Percentiles rank a stretch among this genome's conserved stretches.
These are phyloP conservation scores for Urocitellus parryii DNA, from an alignment of 2,113 vertebrate species.

Conservation along the genomic window DNA sequence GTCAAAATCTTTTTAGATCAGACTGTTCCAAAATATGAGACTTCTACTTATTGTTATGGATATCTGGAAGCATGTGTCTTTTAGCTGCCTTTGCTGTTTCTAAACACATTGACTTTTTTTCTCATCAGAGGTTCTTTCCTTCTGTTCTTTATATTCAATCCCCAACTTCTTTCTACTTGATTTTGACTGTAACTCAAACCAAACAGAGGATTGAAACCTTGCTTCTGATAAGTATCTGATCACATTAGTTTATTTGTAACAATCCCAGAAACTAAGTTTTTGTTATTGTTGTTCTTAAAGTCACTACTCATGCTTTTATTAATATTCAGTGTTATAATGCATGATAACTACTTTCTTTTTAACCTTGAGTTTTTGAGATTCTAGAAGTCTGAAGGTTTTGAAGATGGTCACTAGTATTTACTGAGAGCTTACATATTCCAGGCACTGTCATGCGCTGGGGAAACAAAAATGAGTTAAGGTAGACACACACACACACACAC, in stretches of 20 bases:
- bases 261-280: background rate
- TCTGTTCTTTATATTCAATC: background rate
- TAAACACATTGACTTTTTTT: background rate
- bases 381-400: background rate
- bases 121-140: background rate
- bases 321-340: background rate
- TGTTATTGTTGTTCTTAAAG: conserved; percentile 23
- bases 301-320: background rate
- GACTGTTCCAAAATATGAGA: background rate
- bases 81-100: background rate
- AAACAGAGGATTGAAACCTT: background rate
- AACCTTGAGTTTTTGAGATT: background rate
- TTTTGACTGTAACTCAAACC: background rate
- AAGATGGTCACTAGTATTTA: background rate
- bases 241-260: background rate
- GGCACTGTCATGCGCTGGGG: background rate
- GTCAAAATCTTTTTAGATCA: background rate
- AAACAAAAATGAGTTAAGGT: background rate
- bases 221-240: background rate
- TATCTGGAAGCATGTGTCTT: background rate
- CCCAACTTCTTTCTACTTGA: background rate
- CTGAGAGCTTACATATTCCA: background rate
- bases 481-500: too few relatives aligned
- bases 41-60: background rate
- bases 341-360: background rate